Evolutionary conservation across 2,797 vertebrate species (phyloP).

Genomic region (Mionectes olivaceus): DNA sequence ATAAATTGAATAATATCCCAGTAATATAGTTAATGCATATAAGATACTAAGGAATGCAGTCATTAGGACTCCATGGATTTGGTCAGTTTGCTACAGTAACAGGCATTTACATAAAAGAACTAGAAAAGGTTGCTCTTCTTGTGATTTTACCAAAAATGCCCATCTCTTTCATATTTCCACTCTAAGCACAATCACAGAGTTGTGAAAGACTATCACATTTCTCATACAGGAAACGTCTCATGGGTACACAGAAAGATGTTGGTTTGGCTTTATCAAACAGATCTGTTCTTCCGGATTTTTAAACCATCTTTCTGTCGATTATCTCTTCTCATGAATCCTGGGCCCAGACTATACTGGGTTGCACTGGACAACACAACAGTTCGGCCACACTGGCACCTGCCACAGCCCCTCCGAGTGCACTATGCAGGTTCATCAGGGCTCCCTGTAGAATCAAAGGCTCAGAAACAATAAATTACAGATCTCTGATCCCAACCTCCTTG

Average conservation of each 20-base stretch:
- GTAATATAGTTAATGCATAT: neutral
- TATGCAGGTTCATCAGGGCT: fast-evolving
- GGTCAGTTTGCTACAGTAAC: neutral
- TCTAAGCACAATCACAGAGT: neutral
- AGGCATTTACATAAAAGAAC: neutral
- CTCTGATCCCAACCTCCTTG: neutral
- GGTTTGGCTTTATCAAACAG: neutral
- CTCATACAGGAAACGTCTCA: neutral
- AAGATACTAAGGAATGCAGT: neutral
- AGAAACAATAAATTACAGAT: neutral
- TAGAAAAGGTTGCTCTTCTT: neutral
- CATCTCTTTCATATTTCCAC: neutral
- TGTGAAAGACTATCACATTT: neutral
- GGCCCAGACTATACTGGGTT: neutral
- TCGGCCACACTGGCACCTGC: neutral
- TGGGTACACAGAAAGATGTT: neutral
- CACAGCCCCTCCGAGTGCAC: neutral
- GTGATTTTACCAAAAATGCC: neutral
- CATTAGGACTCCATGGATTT: neutral
- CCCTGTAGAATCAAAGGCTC: neutral
- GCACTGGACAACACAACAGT: neutral
- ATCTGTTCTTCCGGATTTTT: neutral
- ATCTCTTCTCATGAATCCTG: neutral
- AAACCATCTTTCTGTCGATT: neutral
- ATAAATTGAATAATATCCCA: neutral